Evolutionary conservation across 1,140 invertebrate species (phyloP).

Genomic region (Ganaspis sp.): DNA sequence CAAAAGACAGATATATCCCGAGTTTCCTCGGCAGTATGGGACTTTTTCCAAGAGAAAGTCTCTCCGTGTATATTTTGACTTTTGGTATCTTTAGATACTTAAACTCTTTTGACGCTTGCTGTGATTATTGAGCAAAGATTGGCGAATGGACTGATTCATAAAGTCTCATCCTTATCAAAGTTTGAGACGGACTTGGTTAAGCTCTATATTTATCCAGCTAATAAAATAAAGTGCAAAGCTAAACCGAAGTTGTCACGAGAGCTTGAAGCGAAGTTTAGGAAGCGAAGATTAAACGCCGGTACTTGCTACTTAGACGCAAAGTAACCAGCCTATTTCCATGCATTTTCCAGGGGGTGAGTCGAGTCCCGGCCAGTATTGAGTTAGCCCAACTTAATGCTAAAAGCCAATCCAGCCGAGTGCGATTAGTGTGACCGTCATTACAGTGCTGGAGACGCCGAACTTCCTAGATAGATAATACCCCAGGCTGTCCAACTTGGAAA

Average conservation of each 20-base stretch:
- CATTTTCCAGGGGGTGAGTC: neutral
- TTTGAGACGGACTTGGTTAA: too few species aligned
- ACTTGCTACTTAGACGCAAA: slow-evolving; percentile 28
- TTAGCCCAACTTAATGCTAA: slow-evolving; percentile 45
- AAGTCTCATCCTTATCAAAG: too few species aligned
- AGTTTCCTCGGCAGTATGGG: too few species aligned
- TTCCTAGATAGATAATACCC: slow-evolving; percentile 64
- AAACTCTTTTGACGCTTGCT: too few species aligned
- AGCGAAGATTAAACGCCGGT: slow-evolving; percentile 22
- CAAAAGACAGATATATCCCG: too few species aligned
- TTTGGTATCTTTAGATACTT: too few species aligned
- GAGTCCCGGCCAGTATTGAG: slow-evolving; percentile 44
- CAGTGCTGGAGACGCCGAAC: slow-evolving; percentile 51
- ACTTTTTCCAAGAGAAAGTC: too few species aligned
- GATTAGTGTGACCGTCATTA: slow-evolving; percentile 63
- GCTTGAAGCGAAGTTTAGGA: slow-evolving; percentile 2
- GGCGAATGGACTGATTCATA: too few species aligned
- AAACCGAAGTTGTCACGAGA: neutral
- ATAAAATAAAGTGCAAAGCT: slow-evolving; percentile 5
- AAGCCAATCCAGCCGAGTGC: slow-evolving; percentile 61
- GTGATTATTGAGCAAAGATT: too few species aligned
- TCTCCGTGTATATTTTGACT: too few species aligned
- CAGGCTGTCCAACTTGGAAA: slow-evolving; percentile 60
- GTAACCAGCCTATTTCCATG: slow-evolving; percentile 41
- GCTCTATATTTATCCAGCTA: neutral